Percentiles rank a stretch among this genome's conserved stretches.
These are phyloP conservation scores for Agrilus cyanescens DNA, from an alignment of 2,888 invertebrate genomes.

Conservation along the genomic window DNA sequence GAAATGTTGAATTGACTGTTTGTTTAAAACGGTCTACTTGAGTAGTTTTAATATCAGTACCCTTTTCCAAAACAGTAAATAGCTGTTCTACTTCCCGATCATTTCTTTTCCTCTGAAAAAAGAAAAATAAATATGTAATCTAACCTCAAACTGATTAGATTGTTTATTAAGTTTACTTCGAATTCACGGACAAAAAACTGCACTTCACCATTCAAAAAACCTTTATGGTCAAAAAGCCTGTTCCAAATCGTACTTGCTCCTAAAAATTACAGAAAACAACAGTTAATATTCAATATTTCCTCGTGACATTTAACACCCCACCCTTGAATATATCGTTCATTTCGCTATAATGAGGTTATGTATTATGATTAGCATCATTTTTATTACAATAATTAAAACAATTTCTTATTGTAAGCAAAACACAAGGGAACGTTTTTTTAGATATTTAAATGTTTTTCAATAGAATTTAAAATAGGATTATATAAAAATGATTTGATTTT, in stretches of 20 bases:
- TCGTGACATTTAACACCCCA: slow-evolving; percentile 20
- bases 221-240: slow-evolving; percentile 76
- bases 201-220: slow-evolving; percentile 77
- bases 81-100: slow-evolving; percentile 71
- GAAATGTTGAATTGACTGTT: slow-evolving; percentile 47
- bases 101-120: slow-evolving; percentile 56
- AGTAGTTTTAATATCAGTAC: slow-evolving; percentile 65
- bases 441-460: no score
- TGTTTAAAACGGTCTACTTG: slow-evolving; percentile 57
- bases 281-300: slow-evolving; percentile 3
- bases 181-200: slow-evolving; percentile 73
- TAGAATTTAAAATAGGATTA: no score
- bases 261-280: slow-evolving; percentile 31
- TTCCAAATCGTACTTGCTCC: slow-evolving; percentile 75
- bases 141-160: slow-evolving; percentile 18
- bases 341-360: no score
- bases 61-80: slow-evolving; percentile 62
- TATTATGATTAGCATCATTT: no score
- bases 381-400: no score
- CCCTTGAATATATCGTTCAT: slow-evolving; percentile 31
- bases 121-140: slow-evolving; percentile 17
- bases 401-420: no score
- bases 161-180: slow-evolving; percentile 48
- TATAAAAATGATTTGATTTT: no score
- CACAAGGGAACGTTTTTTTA: no score